phyloP scores from a whole-genome alignment of 2,888 invertebrate species.

The Drosophila tripunctata region DNA sequence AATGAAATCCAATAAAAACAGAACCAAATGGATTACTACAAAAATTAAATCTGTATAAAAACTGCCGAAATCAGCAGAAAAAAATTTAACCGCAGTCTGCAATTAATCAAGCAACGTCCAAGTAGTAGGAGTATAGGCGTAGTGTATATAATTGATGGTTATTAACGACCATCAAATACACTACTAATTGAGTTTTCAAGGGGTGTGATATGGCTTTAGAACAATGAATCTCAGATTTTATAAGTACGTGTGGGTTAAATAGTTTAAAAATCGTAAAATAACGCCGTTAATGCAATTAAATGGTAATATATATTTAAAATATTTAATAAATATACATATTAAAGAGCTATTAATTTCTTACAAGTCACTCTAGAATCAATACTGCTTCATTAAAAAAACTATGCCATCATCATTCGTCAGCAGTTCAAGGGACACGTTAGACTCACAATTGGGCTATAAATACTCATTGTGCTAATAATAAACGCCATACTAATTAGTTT shows the following conservation, averaged over 20 bases:
- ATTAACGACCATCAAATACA: conserved; percentile 40
- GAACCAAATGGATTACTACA: background rate
- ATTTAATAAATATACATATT: too few species aligned
- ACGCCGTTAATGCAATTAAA: too few species aligned
- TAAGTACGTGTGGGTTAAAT: too few species aligned
- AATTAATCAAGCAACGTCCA: conserved; percentile 69
- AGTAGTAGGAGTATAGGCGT: conserved; percentile 3
- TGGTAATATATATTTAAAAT: too few species aligned
- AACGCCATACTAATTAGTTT: background rate
- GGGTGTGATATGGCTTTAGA: too few species aligned
- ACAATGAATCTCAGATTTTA: too few species aligned
- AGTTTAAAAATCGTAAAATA: too few species aligned
- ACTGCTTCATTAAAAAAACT: too few species aligned
- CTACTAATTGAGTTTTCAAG: conserved; percentile 27
- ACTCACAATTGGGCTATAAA: background rate
- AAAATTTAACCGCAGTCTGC: conserved; percentile 64
- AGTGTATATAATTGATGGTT: conserved; percentile 31
- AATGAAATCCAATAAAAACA: conserved; percentile 1
- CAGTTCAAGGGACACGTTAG: background rate
- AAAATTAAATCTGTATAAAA: conserved; percentile 37
- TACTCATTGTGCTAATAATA: background rate
- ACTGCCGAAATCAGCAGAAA: conserved; percentile 66
- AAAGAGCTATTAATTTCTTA: too few species aligned
- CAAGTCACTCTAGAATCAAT: too few species aligned
- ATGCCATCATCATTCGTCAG: background rate